phyloP scores from a whole-genome alignment of 2,113 vertebrate species.

The Sceloporus undulatus region DNA sequence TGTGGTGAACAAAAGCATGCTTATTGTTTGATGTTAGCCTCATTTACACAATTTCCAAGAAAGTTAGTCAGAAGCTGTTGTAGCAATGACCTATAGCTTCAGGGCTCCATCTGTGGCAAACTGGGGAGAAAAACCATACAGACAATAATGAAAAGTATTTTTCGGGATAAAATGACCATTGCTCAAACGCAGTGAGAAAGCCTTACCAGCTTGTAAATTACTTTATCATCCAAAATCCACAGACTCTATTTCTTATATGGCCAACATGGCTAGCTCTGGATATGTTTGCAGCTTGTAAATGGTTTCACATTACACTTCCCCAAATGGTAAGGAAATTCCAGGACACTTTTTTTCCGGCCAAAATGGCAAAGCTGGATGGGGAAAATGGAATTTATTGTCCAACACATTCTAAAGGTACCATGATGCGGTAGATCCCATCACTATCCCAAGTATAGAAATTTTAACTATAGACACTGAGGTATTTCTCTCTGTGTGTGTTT shows the following conservation, averaged over 20 bases:
- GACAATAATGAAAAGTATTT: slow-evolving; percentile 8
- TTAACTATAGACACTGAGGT: neutral
- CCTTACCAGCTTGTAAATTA: neutral
- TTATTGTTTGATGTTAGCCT: slow-evolving; percentile 44
- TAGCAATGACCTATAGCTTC: neutral
- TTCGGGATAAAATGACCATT: neutral
- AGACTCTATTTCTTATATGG: neutral
- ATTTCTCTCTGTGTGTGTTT: neutral
- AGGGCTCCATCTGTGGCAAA: slow-evolving; percentile 37
- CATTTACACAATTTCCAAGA: slow-evolving; percentile 26
- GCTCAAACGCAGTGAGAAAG: neutral
- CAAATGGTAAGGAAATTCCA: neutral
- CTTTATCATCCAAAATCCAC: neutral
- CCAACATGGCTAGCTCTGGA: too few relatives aligned
- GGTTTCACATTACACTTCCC: neutral
- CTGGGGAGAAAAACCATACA: neutral
- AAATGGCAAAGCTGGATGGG: neutral
- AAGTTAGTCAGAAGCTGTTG: slow-evolving; percentile 7
- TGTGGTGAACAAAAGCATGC: slow-evolving; percentile 37
- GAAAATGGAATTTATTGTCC: neutral
- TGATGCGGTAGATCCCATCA: neutral
- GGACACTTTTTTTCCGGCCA: neutral
- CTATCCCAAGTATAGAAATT: neutral
- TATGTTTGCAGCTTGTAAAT: too few relatives aligned
- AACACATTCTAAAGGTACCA: neutral